Percentiles rank a stretch among this genome's conserved stretches.
These are phyloP conservation scores for Numenius phaeopus DNA, from an alignment of 2,797 vertebrate genomes.

Conservation along the genomic window DNA sequence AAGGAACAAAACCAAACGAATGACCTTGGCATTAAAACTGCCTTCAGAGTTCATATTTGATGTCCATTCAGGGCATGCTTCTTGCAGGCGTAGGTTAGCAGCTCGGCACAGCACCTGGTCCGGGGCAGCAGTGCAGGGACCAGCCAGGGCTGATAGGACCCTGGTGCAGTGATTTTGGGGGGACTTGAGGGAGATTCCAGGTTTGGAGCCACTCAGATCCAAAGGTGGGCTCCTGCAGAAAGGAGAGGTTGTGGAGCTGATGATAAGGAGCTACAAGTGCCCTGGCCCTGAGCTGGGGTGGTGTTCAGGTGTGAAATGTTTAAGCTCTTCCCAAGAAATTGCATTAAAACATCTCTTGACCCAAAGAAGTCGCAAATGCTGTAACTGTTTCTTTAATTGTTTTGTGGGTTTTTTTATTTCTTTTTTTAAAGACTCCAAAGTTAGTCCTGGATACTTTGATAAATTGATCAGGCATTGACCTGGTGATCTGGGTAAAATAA, in stretches of 20 bases:
- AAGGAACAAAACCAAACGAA: background rate
- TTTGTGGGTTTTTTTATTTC: background rate
- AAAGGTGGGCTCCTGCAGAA: background rate
- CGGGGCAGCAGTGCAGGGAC: accelerated
- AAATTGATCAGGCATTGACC: background rate
- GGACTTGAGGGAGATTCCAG: background rate
- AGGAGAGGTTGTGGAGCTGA: background rate
- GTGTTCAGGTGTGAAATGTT: background rate
- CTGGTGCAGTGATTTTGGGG: accelerated
- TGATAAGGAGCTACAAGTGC: background rate
- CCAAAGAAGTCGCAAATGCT: background rate
- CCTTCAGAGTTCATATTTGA: background rate
- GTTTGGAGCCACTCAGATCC: background rate
- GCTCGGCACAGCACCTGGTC: background rate
- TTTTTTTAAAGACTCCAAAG: background rate
- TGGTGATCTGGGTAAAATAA: background rate
- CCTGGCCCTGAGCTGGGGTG: accelerated
- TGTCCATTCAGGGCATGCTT: accelerated
- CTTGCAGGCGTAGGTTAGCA: background rate
- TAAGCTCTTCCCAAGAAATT: background rate
- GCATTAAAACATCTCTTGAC: background rate
- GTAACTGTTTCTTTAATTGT: background rate
- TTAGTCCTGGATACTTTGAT: background rate
- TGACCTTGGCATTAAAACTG: background rate
- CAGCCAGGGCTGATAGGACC: background rate